Conservation (phyloP, 1,140 invertebrate genomes). For the Drosophila baimaii region DNA sequence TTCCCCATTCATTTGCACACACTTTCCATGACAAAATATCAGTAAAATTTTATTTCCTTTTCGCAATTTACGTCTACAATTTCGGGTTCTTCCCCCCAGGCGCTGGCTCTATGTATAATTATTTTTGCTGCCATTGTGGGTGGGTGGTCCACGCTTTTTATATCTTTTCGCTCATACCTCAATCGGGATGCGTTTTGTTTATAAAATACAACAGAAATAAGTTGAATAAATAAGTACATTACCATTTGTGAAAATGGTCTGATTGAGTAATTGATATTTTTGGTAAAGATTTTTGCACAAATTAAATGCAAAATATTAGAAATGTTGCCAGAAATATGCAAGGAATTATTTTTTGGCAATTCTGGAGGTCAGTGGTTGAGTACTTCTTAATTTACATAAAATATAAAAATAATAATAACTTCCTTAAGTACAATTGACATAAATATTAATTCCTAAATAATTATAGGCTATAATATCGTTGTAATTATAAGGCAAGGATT, state of each 20-base stretch:
- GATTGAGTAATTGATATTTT: conserved; percentile 61
- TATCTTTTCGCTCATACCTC: conserved; percentile 36
- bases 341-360: background rate
- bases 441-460: background rate
- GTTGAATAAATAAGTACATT: conserved; percentile 30
- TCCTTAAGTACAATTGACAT: background rate
- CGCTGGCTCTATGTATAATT: background rate
- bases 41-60: conserved; percentile 41
- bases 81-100: conserved; percentile 13
- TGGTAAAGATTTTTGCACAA: conserved; percentile 22
- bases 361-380: no score
- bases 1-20: background rate
- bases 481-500: no score
- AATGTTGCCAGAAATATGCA: background rate
- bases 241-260: conserved; percentile 42
- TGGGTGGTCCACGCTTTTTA: conserved; percentile 52
- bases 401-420: background rate
- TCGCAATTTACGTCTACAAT: background rate
- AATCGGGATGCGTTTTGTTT: conserved; percentile 58
- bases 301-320: conserved; percentile 8
- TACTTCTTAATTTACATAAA: background rate
- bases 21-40: conserved; percentile 36
- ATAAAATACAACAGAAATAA: conserved; percentile 25
- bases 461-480: background rate
- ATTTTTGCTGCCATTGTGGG: conserved; percentile 22